phyloP scores from a whole-genome alignment of 2,797 vertebrate species.

The Eulemur mongoz region DNA sequence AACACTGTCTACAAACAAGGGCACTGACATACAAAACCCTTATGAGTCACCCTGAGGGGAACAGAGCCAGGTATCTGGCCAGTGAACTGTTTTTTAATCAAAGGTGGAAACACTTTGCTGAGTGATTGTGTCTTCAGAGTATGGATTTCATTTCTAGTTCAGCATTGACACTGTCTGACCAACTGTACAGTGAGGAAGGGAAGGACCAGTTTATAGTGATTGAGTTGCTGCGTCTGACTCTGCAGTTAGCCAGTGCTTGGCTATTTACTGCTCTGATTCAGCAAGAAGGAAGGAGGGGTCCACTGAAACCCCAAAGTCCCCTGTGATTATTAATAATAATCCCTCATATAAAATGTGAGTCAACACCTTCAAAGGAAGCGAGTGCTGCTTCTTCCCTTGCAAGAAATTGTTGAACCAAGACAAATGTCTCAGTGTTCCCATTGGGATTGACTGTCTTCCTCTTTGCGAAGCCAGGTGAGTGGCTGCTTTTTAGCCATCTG shows the following conservation, averaged over 20 bases:
- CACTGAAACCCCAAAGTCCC: not conserved
- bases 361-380: constrained; percentile 33
- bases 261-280: not conserved
- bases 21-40: not conserved
- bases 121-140: not conserved
- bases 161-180: not conserved
- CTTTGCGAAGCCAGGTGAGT: not conserved
- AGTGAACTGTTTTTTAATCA: not conserved
- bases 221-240: not conserved
- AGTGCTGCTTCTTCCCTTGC: constrained; percentile 5
- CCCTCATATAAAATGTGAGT: constrained; percentile 44
- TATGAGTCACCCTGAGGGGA: not conserved
- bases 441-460: not conserved
- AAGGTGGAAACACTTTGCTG: not conserved
- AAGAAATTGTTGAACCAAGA: constrained; percentile 41
- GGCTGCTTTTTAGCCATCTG: not conserved
- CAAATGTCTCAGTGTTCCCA: not conserved
- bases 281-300: not conserved
- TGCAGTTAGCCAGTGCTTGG: not conserved
- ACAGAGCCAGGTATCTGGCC: not conserved
- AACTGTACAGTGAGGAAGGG: not conserved
- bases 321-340: constrained; percentile 13
- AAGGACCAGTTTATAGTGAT: not conserved
- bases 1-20: not conserved
- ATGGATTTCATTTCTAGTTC: not conserved